Evolutionary conservation across 1,140 invertebrate genomes (phyloP), one percentile per base, ranked within the genome.

Genomic region (Heliconius himera): DNA sequence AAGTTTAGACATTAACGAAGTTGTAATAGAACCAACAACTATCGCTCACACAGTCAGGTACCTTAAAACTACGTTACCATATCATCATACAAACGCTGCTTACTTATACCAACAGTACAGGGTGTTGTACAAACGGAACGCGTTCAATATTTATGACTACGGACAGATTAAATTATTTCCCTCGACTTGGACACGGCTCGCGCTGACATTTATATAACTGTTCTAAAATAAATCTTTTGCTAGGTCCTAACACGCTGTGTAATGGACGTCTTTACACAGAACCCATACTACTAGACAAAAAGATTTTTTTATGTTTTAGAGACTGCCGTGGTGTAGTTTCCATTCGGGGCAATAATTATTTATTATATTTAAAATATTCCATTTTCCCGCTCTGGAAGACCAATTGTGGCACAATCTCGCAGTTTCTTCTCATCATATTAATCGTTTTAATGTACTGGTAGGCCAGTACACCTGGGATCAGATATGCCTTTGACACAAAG

Each of bases 141-240:
- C 82, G 84, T 89, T 89, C 87, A 88, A 89, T 89, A 91, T 90
- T 91, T 90, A 91, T 87, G 84, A 86, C 84, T 87, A 46, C 77
- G 83, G 82, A 86, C 87, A 88, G 86, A 87, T 90, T 88, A 90
- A 90, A 91, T 90, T 91, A 91, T 90, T 89, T 87, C 84, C 84
- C 84, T 76, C 73, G 80, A 81, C 71, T 84, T 78, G 77, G 82
- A 83, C 83, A 82, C 77, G 81, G 74, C 79, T 83, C 76, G 77
- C 76, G 84, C 83, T 87, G 89, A 90, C 88, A 86, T 90, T 91
- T 89, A 89, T 90, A 88, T 86, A 90, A 87, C 83, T 84, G 85
- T 86, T 89, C 85, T 87, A 88, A 90, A 89, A 90, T 89, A 90
- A 88, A 88, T 87, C 86, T 84, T 83, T 85, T 56, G 77, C 71